phyloP scores from a whole-genome alignment of 2,888 invertebrate genomes.

The Drosophila histrio region DNA sequence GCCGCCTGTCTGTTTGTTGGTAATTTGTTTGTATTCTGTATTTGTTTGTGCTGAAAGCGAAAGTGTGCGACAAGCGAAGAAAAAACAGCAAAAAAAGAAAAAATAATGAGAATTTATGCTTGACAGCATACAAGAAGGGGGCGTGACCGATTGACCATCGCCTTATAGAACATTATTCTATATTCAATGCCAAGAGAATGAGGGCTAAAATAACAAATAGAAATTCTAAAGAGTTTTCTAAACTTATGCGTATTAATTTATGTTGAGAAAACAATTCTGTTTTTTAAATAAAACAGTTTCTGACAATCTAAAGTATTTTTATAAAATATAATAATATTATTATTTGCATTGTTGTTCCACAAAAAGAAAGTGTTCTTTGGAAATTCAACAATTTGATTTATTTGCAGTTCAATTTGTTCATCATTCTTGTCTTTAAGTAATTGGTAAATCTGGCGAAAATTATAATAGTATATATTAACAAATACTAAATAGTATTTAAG shows the following conservation, averaged over 20 bases:
- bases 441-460: neutral
- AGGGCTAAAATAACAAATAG: neutral
- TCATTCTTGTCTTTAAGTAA: neutral
- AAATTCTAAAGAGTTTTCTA: neutral
- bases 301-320: too few species aligned
- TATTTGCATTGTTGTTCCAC: too few species aligned
- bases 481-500: neutral
- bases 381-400: too few species aligned
- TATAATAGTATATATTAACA: neutral
- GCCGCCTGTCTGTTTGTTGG: constrained; percentile 39
- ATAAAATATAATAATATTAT: too few species aligned
- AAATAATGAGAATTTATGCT: constrained; percentile 4
- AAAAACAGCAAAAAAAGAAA: constrained; percentile 4
- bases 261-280: too few species aligned
- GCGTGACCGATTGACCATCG: constrained; percentile 9
- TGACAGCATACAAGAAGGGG: constrained; percentile 4
- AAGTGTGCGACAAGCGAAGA: constrained; percentile 41
- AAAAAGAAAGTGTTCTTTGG: too few species aligned
- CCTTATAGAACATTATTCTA: neutral
- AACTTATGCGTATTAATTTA: neutral
- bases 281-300: too few species aligned
- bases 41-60: constrained; percentile 55
- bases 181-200: constrained; percentile 5
- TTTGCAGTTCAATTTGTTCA: too few species aligned
- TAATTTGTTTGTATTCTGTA: constrained; percentile 27